These are phyloP conservation scores for Phania funesta DNA, from an alignment of 2,888 invertebrate genomes.

Conservation along the genomic window DNA sequence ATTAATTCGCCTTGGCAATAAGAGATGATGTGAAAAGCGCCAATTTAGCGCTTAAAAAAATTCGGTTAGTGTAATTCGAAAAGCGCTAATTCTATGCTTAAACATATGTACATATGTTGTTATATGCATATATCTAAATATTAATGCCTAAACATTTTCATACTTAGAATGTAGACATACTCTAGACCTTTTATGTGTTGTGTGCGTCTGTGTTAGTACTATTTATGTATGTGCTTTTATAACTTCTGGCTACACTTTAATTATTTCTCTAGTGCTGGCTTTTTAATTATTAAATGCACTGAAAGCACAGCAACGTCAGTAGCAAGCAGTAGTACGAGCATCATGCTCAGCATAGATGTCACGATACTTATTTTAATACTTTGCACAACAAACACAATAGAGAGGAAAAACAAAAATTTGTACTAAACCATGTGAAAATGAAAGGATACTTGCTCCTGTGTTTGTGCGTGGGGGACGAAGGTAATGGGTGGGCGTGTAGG, in stretches of 20 bases:
- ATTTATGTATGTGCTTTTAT: constrained; percentile 24
- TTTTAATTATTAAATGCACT: constrained; percentile 78
- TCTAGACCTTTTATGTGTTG: constrained; percentile 38
- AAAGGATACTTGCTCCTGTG: constrained; percentile 4
- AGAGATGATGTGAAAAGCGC: too few relatives aligned
- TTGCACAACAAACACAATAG: constrained; percentile 19
- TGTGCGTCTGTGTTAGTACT: not conserved
- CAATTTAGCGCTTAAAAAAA: too few relatives aligned
- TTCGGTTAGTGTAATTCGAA: too few relatives aligned
- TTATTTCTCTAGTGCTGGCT: constrained; percentile 77
- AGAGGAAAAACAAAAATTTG: constrained; percentile 5
- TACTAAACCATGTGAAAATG: not conserved
- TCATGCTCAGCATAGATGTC: constrained; percentile 9
- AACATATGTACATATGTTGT: too few relatives aligned
- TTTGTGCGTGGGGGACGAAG: not conserved
- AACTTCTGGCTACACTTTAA: constrained; percentile 76
- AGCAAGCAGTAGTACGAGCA: not conserved
- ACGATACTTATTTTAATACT: constrained; percentile 2
- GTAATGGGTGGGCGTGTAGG: constrained; percentile 12
- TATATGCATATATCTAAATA: not conserved
- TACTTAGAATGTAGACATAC: constrained; percentile 42
- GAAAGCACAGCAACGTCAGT: constrained; percentile 12
- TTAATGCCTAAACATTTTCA: constrained; percentile 4
- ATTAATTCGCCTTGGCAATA: too few relatives aligned
- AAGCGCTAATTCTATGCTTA: too few relatives aligned